Percentiles rank a stretch among this genome's conserved stretches.
These are phyloP conservation scores for Podilymbus podiceps DNA, from an alignment of 2,113 vertebrate genomes.

Conservation along the genomic window DNA sequence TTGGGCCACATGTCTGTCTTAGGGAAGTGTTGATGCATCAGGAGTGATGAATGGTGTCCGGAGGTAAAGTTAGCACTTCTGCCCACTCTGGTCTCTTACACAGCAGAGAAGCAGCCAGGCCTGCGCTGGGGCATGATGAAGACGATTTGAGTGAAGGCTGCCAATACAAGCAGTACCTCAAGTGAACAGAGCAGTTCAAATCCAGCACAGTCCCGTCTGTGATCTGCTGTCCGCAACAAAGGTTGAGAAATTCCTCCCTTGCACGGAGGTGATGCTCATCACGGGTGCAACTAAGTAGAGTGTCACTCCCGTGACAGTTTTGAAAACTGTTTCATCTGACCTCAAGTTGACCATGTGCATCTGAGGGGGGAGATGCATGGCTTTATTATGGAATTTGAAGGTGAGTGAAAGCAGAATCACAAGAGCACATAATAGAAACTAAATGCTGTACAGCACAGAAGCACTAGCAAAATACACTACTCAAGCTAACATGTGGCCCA, in stretches of 20 bases:
- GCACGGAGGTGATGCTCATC: not conserved
- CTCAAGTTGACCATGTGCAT: not conserved
- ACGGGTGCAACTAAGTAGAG: not conserved
- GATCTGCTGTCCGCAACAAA: not conserved
- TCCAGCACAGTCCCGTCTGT: not conserved
- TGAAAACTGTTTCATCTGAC: rapidly evolving
- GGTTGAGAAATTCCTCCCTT: not conserved
- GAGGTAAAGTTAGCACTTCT: not conserved
- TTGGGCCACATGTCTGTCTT: not conserved
- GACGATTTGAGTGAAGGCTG: rapidly evolving
- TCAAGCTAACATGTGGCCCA: not conserved
- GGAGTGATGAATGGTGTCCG: not conserved
- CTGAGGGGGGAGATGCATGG: not conserved
- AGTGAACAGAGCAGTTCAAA: not conserved
- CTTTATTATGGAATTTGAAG: not conserved
- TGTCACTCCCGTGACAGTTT: not conserved
- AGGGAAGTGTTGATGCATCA: not conserved
- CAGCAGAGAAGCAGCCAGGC: not conserved
- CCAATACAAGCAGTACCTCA: not conserved
- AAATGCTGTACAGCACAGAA: rapidly evolving
- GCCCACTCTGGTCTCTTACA: not conserved
- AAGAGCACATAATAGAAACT: not conserved
- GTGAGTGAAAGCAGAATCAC: not conserved
- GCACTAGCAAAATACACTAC: not conserved
- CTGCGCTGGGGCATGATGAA: not conserved